phyloP scores from a whole-genome alignment of 2,113 vertebrate genomes.

The Heterotis niloticus region DNA sequence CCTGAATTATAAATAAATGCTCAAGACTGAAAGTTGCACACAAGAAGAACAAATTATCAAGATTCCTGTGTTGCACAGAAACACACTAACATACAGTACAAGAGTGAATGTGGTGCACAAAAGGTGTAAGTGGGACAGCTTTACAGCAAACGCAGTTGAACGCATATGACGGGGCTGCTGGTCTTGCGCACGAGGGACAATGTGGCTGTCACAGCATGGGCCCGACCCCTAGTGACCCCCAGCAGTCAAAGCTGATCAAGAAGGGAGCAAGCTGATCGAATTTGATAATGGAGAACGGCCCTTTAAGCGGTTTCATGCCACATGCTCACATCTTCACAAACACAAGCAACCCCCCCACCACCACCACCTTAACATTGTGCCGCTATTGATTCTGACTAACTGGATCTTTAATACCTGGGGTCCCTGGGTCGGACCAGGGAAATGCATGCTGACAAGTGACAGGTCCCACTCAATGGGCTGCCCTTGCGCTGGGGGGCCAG shows the following conservation, averaged over 20 bases:
- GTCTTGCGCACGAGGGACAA: not conserved
- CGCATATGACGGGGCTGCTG: not conserved
- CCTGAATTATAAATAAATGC: too few species aligned
- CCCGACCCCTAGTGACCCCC: conserved; percentile 42
- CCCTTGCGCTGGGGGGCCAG: conserved; percentile 43
- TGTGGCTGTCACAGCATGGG: conserved; percentile 49
- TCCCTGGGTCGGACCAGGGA: conserved; percentile 49
- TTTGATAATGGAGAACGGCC: conserved; percentile 65
- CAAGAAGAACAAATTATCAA: not conserved
- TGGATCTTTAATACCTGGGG: conserved; percentile 67
- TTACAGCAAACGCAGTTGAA: not conserved
- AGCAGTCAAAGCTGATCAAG: conserved; percentile 61
- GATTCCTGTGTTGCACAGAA: not conserved
- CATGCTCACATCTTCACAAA: conserved; percentile 62
- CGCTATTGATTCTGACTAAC: conserved; percentile 65
- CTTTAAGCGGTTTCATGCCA: conserved; percentile 66
- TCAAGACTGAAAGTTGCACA: too few species aligned
- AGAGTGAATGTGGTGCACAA: not conserved
- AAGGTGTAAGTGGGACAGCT: not conserved
- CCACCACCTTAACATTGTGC: conserved; percentile 66
- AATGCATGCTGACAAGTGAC: conserved; percentile 64
- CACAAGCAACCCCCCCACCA: conserved; percentile 49
- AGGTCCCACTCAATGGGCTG: conserved; percentile 54
- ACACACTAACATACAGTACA: not conserved
- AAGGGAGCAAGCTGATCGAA: conserved; percentile 61